phyloP scores from a whole-genome alignment of 2,797 vertebrate species.

The Ceyx erithaca region DNA sequence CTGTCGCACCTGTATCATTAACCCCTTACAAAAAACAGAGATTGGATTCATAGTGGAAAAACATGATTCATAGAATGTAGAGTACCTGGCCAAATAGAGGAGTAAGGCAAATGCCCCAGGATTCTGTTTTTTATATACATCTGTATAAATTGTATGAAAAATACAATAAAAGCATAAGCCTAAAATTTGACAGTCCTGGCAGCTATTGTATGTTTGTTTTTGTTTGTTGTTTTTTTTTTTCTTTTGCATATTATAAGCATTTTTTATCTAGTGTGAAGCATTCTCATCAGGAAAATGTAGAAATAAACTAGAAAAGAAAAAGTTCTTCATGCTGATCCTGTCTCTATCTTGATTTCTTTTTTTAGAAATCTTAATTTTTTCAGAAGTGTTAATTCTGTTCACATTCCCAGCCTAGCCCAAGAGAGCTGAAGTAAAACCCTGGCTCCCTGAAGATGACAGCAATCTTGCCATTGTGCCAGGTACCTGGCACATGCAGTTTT shows the following conservation, averaged over 20 bases:
- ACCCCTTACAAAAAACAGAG: background rate
- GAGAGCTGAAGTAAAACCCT: background rate
- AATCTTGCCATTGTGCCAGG: background rate
- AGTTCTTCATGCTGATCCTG: background rate
- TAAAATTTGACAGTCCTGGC: background rate
- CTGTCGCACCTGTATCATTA: background rate
- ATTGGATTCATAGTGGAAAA: background rate
- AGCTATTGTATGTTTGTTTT: background rate
- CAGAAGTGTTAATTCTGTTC: slow-evolving; percentile 12
- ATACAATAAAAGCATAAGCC: background rate
- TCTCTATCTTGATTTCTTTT: background rate
- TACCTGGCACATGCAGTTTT: background rate
- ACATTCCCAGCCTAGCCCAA: background rate
- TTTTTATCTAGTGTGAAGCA: background rate
- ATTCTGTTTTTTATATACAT: background rate
- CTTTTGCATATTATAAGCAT: background rate
- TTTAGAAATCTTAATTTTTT: background rate
- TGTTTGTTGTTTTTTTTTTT: no score
- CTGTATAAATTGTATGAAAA: background rate
- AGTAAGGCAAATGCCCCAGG: background rate
- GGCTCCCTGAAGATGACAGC: background rate
- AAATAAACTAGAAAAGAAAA: background rate
- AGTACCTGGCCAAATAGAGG: background rate
- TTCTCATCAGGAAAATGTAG: background rate
- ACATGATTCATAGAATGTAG: background rate